Base-by-base conservation (phyloP, 2,797 vertebrate species). In the Lacerta bilineata region DNA sequence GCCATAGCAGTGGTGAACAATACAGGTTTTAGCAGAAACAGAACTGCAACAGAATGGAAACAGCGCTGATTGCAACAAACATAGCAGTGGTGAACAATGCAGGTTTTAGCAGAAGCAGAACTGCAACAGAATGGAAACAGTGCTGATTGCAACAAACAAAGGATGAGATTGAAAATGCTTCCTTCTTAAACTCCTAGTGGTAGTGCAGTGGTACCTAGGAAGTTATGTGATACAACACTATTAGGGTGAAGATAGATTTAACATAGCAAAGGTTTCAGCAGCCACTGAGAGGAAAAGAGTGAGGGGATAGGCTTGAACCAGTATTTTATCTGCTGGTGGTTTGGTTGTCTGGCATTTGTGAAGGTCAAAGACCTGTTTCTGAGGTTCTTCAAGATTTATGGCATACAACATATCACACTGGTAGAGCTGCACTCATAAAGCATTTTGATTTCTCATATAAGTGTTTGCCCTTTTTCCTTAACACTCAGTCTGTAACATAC, bases 401-500 rank as follows among this genome's bases (percentile, higher is more conserved):
- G 20, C 23, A 27, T 80, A 80, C 0, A 0, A 64, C 64, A 0
- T 1, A 75, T 41, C 3, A 75, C 15, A 81, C 61, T 81, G 83
- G 17, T 87, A 39, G 1, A 66, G 85, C 55, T 69, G 74, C 77
- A 90, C 36, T 79, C 92, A 89, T 39, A 86, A 89, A 83, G 75
- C 41, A 39, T 83, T 90, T 90, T 69, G 36, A 89, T 90, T 88
- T 86, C 86, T 84, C 80, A 71, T n/a, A 46, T 66, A 91, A 17
- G 0, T 0, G 50, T 13, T 72, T 74, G 36, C 69, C 23, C 15
- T 68, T 80, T 75, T 86, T 78, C 61, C 83, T 76, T 64, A 84
- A 10, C 75, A n/a, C 82, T 92, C 74, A 71, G 36, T 8, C 46
- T 77, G 84, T 59, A 86, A 59, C 29, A 3, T 39, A 89, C 25